Conservation (phyloP, 2,797 vertebrate genomes). For the Lutra lutra region DNA sequence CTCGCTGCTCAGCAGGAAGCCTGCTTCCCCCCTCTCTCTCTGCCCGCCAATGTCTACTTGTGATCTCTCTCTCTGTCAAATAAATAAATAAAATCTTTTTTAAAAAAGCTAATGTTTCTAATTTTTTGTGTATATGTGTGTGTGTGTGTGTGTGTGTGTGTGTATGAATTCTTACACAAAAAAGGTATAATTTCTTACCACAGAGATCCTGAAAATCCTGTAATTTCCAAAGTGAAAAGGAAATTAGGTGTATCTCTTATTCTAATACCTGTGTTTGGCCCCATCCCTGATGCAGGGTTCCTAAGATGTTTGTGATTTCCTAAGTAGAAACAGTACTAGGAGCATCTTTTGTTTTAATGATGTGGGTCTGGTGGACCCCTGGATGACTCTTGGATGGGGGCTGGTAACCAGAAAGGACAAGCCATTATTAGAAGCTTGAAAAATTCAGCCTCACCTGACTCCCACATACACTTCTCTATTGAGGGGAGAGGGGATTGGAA, state of each 20-base stretch:
- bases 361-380: not conserved
- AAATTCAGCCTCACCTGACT: not conserved
- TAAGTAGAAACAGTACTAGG: not conserved
- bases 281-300: too few species aligned
- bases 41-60: too few species aligned
- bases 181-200: not conserved
- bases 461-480: not conserved
- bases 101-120: not conserved
- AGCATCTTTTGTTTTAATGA: not conserved
- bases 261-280: not conserved
- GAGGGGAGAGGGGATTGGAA: not conserved
- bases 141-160: too few species aligned
- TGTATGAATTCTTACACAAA: too few species aligned
- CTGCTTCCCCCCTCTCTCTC: too few species aligned
- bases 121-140: accelerated
- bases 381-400: not conserved
- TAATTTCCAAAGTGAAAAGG: not conserved
- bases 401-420: not conserved
- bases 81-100: too few species aligned
- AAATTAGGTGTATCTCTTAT: not conserved
- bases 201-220: not conserved
- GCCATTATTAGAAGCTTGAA: not conserved
- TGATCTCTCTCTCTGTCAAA: too few species aligned
- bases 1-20: too few species aligned
- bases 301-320: not conserved